phyloP scores from a whole-genome alignment of 2,888 invertebrate species.

The Anorthoa munda region DNA sequence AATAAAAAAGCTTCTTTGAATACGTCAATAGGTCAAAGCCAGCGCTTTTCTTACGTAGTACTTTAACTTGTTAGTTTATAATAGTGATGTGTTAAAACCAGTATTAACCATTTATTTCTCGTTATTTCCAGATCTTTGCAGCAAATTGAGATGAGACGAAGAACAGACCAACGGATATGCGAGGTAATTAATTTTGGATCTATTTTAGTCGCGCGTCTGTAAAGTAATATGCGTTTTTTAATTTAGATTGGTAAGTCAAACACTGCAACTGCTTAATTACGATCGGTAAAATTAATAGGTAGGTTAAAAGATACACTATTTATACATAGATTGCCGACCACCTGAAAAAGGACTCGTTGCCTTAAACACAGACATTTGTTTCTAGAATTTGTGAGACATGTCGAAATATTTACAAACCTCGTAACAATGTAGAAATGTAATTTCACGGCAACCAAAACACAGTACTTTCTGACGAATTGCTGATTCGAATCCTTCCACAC shows the following conservation, averaged over 20 bases:
- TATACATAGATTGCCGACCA: no score
- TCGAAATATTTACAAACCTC: background rate
- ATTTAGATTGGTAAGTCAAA: background rate
- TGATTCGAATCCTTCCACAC: background rate
- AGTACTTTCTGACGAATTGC: background rate
- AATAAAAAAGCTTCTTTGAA: background rate
- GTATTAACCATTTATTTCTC: constrained; percentile 43
- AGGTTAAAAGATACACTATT: background rate
- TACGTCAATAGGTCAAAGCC: background rate
- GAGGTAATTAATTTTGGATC: constrained; percentile 72
- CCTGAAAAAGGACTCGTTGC: no score
- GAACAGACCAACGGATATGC: constrained; percentile 75
- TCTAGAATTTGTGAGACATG: background rate
- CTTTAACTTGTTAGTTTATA: background rate
- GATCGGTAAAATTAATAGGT: background rate
- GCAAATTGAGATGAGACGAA: constrained; percentile 72
- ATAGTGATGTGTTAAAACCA: constrained; percentile 1
- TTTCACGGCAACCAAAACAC: background rate
- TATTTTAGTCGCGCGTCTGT: constrained; percentile 10
- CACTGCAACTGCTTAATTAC: background rate
- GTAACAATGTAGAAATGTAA: background rate
- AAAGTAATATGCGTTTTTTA: background rate
- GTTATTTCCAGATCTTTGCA: constrained; percentile 79
- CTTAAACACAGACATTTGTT: background rate
- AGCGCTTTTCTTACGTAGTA: background rate